phyloP scores from a whole-genome alignment of 2,888 invertebrate species.

The Uropetala carovei region DNA sequence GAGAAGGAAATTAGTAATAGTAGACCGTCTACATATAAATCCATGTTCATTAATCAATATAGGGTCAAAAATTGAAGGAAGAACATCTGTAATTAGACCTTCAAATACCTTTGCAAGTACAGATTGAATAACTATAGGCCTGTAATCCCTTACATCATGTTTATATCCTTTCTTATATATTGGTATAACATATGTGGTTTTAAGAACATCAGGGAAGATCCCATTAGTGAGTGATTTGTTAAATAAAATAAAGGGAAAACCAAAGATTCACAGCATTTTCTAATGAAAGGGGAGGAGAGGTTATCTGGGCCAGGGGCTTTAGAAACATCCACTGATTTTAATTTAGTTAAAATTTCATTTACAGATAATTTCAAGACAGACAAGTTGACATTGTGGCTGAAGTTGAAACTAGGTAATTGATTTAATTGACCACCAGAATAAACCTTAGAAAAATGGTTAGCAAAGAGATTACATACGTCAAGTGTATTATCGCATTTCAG shows the following conservation, averaged over 20 bases:
- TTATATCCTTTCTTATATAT: neutral
- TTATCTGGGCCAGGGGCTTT: no score
- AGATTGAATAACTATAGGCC: neutral
- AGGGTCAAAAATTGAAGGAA: neutral
- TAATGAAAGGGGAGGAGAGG: no score
- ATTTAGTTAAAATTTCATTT: neutral
- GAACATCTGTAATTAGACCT: neutral
- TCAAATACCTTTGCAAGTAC: neutral
- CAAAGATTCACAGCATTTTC: no score
- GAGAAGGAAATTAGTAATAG: neutral
- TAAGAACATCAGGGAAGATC: neutral
- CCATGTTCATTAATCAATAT: neutral
- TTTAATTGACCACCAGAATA: neutral
- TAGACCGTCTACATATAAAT: neutral
- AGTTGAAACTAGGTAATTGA: neutral
- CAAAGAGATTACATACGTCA: neutral
- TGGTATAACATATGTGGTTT: neutral
- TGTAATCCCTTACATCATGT: neutral
- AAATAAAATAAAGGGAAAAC: conserved; percentile 8
- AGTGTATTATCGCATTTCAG: neutral
- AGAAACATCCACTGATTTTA: neutral
- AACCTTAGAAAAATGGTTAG: neutral
- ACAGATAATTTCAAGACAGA: neutral
- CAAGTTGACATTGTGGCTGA: neutral
- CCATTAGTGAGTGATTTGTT: neutral